Evolutionary conservation across 2,888 invertebrate species (phyloP), one percentile per base, ranked within the genome.

Genomic region (Microplitis manilae): DNA sequence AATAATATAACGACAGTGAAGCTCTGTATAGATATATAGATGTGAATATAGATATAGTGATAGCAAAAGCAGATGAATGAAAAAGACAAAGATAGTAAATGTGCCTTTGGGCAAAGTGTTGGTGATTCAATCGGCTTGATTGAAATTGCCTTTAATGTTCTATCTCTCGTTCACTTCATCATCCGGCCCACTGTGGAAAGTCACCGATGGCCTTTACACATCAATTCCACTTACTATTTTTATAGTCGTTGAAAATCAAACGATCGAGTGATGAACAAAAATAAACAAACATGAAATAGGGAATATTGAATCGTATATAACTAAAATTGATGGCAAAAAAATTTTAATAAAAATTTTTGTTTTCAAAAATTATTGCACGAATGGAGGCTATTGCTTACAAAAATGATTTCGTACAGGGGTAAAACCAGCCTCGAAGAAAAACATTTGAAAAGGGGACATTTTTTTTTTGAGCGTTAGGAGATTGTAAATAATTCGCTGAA

Each of bases 71-170:
- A n/a, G 8, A 38, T 8, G 6, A 39, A 62, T 20, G 59, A 15
- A 59, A 40, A 69, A 17, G 69, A 50, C 17, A 40, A 60, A 68
- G 41, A 50, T 13, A 13, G 67, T 41, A 13, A 20, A 61, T 50
- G 9, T 13, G 50, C 50, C 73, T 50, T 15, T 67, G 62, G 73
- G 67, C 20, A 71, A 76, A 76, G 69, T 77, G 75, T 75, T 71
- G 77, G 68, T 65, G 71, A 76, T 79, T 71, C 75, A 79, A 79
- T 79, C 74, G 75, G 60, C 67, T 72, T 77, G 79, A 79, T 79
- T 79, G 71, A 79, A 79, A 79, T 79, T 77, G 79, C 71, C 70
- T 70, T 68, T 67, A 20, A 72, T 64, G 62, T n/a, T 41, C 71
- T 50, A 60, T 50, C 73, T 65, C 65, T 68, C 40, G 41, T 68